These are phyloP conservation scores for Fregata magnificens DNA, from an alignment of 2,113 vertebrate species.

Conservation along the genomic window DNA sequence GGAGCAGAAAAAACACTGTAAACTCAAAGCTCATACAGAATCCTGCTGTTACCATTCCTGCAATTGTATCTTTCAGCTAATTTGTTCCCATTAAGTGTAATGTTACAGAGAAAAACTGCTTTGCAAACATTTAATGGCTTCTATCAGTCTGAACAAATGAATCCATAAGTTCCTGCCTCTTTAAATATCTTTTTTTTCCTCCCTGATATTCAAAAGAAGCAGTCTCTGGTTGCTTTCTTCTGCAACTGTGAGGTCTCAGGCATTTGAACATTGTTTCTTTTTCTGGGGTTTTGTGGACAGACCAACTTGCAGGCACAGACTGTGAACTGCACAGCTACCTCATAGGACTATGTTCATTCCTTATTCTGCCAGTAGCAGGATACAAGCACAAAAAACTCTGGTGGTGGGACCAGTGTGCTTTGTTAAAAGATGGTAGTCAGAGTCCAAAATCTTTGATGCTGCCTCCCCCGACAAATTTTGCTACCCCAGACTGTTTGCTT, in stretches of 20 bases:
- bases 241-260: not conserved
- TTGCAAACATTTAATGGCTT: conserved; percentile 38
- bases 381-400: not conserved
- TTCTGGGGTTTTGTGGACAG: not conserved
- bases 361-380: not conserved
- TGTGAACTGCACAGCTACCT: not conserved
- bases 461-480: not conserved
- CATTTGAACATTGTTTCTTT: not conserved
- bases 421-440: not conserved
- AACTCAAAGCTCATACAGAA: not conserved
- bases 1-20: not conserved
- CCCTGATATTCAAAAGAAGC: not conserved
- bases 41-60: conserved; percentile 13
- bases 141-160: conserved; percentile 2
- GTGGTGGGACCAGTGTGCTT: not conserved
- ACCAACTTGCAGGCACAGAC: not conserved
- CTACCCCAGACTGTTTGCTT: not conserved
- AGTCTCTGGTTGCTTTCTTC: not conserved
- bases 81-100: conserved; percentile 40
- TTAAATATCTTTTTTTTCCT: not conserved
- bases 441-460: not conserved
- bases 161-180: not conserved
- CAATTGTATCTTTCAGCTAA: conserved; percentile 8
- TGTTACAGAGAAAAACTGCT: conserved; percentile 19
- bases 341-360: not conserved